A percentile compares a stretch with the other conserved stretches of the same genome.
These are phyloP conservation scores for Drosophila burlai DNA, from an alignment of 1,140 invertebrate genomes.

Conservation along the genomic window DNA sequence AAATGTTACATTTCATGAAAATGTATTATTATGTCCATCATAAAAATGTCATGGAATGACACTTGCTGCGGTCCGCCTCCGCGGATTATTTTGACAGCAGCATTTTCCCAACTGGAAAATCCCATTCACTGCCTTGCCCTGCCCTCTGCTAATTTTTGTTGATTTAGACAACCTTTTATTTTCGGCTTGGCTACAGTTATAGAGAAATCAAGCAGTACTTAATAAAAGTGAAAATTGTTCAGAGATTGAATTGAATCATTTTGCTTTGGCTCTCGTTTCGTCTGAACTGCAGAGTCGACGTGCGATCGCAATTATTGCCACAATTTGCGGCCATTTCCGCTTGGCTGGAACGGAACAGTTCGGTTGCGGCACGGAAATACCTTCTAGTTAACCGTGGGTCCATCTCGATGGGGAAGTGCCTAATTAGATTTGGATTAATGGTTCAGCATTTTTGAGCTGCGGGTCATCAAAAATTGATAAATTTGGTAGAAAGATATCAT, in stretches of 20 bases:
- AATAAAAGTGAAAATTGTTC: constrained; percentile 53
- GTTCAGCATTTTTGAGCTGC: not conserved
- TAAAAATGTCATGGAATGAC: constrained; percentile 79
- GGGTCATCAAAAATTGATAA: not conserved
- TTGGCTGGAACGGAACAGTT: constrained; percentile 30
- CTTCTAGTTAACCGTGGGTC: constrained; percentile 41
- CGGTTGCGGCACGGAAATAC: constrained; percentile 23
- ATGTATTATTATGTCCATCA: constrained; percentile 78
- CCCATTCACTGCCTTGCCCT: constrained; percentile 4
- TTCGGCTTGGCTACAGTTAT: constrained; percentile 25
- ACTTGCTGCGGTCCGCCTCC: constrained; percentile 50
- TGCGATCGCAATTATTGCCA: constrained; percentile 65
- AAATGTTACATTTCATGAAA: constrained; percentile 78
- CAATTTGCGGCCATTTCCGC: constrained; percentile 73
- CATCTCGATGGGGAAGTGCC: not conserved
- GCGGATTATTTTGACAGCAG: constrained; percentile 69
- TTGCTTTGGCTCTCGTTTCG: constrained; percentile 15
- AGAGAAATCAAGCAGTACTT: constrained; percentile 35
- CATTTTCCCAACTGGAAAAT: constrained; percentile 36
- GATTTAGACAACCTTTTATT: constrained; percentile 65
- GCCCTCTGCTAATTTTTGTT: constrained; percentile 58
- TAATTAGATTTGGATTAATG: constrained; percentile 21
- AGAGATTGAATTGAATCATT: constrained; percentile 46
- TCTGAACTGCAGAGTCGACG: constrained; percentile 24
- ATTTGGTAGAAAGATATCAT: not conserved